Evolutionary conservation across 2,888 invertebrate genomes (phyloP).

Genomic region (Timandra comae): DNA sequence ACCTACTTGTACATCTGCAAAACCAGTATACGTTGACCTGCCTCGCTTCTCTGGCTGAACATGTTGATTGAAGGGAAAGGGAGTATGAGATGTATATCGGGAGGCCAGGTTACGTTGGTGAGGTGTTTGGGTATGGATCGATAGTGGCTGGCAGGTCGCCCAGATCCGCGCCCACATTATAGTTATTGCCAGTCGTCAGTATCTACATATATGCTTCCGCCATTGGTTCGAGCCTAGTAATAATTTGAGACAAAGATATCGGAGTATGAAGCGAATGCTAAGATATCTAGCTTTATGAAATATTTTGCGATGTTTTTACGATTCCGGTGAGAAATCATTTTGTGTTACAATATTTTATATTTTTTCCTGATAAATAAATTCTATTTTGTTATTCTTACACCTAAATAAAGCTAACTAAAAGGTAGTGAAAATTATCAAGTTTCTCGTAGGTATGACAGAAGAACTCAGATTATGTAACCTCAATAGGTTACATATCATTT

Average conservation of each 20-base stretch:
- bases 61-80: slow-evolving; percentile 35
- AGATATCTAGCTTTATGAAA: slow-evolving; percentile 27
- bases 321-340: not conserved
- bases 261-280: slow-evolving; percentile 31
- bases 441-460: no score
- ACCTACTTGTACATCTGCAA: slow-evolving; percentile 69
- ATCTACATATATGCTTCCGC: slow-evolving; percentile 65
- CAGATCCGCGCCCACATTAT: slow-evolving; percentile 71
- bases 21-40: slow-evolving; percentile 47
- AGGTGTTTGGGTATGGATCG: slow-evolving; percentile 55
- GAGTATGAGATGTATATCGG: slow-evolving; percentile 48
- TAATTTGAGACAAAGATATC: slow-evolving; percentile 54
- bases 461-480: no score
- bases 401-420: no score
- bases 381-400: no score
- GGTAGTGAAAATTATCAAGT: no score
- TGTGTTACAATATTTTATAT: no score
- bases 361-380: no score
- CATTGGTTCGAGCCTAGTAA: slow-evolving; percentile 65
- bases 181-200: slow-evolving; percentile 71
- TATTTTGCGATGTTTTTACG: slow-evolving; percentile 21
- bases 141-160: slow-evolving; percentile 75
- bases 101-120: slow-evolving; percentile 53
- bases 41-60: slow-evolving; percentile 36
- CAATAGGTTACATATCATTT: no score